Percentiles rank a stretch among this genome's conserved stretches.
Conservation (phyloP, 2,797 vertebrate genomes). For the Thaleichthys pacificus region DNA sequence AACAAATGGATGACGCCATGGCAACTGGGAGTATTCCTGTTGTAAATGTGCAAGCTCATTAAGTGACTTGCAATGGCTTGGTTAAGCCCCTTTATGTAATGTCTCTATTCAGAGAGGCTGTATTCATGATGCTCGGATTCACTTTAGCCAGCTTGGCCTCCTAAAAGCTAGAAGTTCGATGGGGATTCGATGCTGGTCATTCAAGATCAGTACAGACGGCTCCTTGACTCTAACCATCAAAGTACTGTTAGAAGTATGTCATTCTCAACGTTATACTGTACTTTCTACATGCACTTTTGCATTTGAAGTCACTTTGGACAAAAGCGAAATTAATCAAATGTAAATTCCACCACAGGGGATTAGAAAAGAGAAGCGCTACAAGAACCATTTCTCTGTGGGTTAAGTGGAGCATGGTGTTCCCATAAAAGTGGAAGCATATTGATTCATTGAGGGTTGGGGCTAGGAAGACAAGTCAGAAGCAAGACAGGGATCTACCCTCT, state of each 20-base stretch:
- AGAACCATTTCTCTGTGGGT: too few species aligned
- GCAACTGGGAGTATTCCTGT: constrained; percentile 23
- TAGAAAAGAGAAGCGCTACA: too few species aligned
- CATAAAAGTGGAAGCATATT: neutral
- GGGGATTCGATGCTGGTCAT: too few species aligned
- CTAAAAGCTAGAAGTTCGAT: too few species aligned
- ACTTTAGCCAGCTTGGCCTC: neutral
- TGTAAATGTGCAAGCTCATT: constrained; percentile 22
- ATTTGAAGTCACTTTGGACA: too few species aligned
- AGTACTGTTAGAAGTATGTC: neutral
- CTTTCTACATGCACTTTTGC: too few species aligned
- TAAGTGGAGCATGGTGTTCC: constrained; percentile 7
- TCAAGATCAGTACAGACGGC: too few species aligned
- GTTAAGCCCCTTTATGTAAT: constrained; percentile 4
- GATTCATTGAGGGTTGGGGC: constrained; percentile 24
- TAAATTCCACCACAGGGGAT: too few species aligned
- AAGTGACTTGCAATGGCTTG: constrained; percentile 1
- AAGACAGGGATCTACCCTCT: constrained; percentile 3
- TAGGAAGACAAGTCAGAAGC: constrained; percentile 4
- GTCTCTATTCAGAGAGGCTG: neutral
- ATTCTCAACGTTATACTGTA: neutral
- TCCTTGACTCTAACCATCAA: too few species aligned
- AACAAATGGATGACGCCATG: constrained; percentile 28
- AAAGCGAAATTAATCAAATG: too few species aligned
- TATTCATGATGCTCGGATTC: neutral